Evolutionary conservation across 2,797 vertebrate genomes (phyloP), one percentile per base, ranked within the genome.

Genomic region (Apodemus agrarius): DNA sequence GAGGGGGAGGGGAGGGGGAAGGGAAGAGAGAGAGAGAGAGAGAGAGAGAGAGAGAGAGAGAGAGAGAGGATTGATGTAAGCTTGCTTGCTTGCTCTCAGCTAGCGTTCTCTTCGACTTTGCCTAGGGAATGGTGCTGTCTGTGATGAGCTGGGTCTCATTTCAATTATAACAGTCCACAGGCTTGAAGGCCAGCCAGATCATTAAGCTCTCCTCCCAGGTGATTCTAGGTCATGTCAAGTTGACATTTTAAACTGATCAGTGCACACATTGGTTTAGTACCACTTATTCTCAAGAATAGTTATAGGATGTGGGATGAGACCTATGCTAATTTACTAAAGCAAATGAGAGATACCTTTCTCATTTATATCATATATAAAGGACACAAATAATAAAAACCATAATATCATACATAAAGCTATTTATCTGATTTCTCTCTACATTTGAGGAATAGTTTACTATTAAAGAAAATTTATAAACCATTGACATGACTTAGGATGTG

Each of bases 401-500:
- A 57, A 69, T 65, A 90, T 75, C 5, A 9, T n/a, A 93, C 13
- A 31, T 37, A 82, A 49, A 95, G 4, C 31, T 78, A 40, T 76
- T 76, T 83, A 84, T 61, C 46, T 43, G 12, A 57, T 61, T 83
- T 59, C 37, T 26, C 16, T 17, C 31, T 79, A 72, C 24, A 69
- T 40, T 86, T 21, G 57, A 93, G 57, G 4, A 93, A 63, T 67
- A 88, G 76, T 63, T 46, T 79, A 34, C 17, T 74, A 63, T 91
- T 84, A 92, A 88, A 94, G 40, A 72, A 93, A 91, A 81, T 92
- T 89, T 69, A 52, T 52, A 54, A 82, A 16, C 21, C 76, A 91
- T 3, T 95, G 86, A 91, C 16, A 3, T 40, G 72, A 37, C 29
- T 31, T 75, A 65, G 76, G 6, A 4, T 34, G 7, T 19, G 13